Conservation (phyloP, 2,113 vertebrate genomes). For the Limnothrissa miodon region DNA sequence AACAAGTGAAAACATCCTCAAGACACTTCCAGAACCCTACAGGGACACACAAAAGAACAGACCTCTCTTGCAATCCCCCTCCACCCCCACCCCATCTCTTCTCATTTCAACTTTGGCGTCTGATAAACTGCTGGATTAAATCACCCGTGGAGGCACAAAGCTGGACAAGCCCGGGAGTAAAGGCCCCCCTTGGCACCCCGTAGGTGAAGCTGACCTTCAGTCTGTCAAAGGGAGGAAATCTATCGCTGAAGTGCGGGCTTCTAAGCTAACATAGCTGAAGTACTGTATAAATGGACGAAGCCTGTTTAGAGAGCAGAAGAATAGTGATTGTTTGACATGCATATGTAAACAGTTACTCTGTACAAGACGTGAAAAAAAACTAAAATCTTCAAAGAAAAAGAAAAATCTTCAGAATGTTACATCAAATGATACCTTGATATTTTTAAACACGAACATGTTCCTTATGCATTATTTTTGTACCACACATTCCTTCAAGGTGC, state of each 20-base stretch:
- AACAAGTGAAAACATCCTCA: conserved; percentile 35
- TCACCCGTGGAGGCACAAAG: neutral
- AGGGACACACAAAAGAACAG: conserved; percentile 54
- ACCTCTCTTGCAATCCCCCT: conserved; percentile 21
- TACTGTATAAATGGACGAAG: neutral
- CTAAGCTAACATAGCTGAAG: neutral
- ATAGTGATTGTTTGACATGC: neutral
- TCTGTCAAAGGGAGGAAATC: neutral
- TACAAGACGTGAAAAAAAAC: neutral
- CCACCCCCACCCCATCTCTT: neutral
- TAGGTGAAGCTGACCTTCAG: neutral
- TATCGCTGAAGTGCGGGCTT: neutral
- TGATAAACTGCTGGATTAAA: conserved; percentile 8
- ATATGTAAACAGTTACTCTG: neutral
- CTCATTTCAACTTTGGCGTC: neutral
- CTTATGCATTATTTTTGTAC: neutral
- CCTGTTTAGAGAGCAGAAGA: neutral
- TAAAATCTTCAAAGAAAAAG: neutral
- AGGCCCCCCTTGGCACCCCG: neutral
- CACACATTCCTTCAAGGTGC: neutral
- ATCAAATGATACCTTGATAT: neutral
- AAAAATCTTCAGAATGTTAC: neutral
- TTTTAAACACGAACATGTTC: neutral
- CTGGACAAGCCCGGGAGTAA: neutral
- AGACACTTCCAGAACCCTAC: conserved; percentile 41